Evolutionary conservation across 1,140 invertebrate species (phyloP), one percentile per base, ranked within the genome.

Genomic region (Mycetomoellerius zeteki): DNA sequence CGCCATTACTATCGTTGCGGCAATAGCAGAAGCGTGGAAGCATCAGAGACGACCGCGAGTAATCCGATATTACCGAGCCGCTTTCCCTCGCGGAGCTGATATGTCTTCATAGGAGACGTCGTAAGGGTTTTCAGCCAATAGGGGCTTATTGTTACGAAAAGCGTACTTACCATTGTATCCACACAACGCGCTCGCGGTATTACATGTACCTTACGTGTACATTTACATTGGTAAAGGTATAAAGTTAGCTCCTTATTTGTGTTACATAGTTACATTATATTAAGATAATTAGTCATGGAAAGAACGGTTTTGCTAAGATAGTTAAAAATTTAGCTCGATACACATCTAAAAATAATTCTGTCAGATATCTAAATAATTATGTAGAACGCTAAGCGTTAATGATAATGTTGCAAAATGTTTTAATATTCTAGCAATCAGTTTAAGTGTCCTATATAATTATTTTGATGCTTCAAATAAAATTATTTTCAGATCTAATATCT

Each of bases 21-120:
- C 77, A 90, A 78, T 87, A 60, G 72, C 67, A 81, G 81, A 52
- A 77, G 60, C 88, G 43, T 86, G 65, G 87, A 84, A 87, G 85
- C 89, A 90, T 87, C 85, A 87, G 77, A 89, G 77, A 73, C 56
- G 77, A 91, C 87, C 88, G 80, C 76, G 80, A 88, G 92, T 93
- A 94, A 94, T 94, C 92, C 91, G 94, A 94, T 94, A 94, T 94
- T 94, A 93, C 93, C 86, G 72, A 90, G 86, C 90, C 89, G 91
- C 91, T 91, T 90, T 92, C 80, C 85, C 81, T 85, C 77, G 12
- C 78, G 88, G 76, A 89, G 67, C 80, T 73, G 88, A 72, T 87
- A 78, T 86, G 69, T 86, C 62, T 88, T 76, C 85, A 60, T n/a
- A 60, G 71, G 81, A 90, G 65, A 86, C 77, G 69, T 90, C 88